Percentiles rank a stretch among this genome's conserved stretches.
Evolutionary conservation across 2,888 invertebrate species (phyloP).

Genomic region (Aphodius granarius): DNA sequence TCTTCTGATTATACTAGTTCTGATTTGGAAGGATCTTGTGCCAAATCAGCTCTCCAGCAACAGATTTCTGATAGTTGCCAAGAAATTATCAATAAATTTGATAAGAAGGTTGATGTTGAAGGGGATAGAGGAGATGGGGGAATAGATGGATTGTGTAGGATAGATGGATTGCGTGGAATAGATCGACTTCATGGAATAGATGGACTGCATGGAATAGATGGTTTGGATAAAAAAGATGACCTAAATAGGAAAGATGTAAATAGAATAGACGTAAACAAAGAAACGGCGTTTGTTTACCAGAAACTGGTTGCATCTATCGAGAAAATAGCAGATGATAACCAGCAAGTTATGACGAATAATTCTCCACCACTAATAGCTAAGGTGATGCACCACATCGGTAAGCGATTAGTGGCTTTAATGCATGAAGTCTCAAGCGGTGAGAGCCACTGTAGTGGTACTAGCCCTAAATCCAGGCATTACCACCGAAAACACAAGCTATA

Average conservation of each 20-base stretch:
- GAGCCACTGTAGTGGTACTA: constrained; percentile 59
- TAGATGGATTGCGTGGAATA: too few species aligned
- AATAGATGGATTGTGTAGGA: constrained; percentile 54
- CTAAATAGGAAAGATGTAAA: too few species aligned
- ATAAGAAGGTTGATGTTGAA: constrained; percentile 61
- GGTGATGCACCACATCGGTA: constrained; percentile 91
- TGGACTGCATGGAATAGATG: too few species aligned
- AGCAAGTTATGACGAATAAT: constrained; percentile 58
- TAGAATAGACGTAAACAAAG: constrained; percentile 55
- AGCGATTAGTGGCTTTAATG: constrained; percentile 84
- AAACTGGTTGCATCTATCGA: constrained; percentile 83
- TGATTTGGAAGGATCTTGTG: constrained; percentile 71
- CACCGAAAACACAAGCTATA: constrained; percentile 63
- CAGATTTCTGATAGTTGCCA: constrained; percentile 88
- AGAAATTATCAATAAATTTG: constrained; percentile 86
- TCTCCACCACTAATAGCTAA: constrained; percentile 87
- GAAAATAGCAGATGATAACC: constrained; percentile 64
- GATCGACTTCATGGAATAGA: too few species aligned
- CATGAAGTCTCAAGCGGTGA: constrained; percentile 86
- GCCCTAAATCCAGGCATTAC: constrained; percentile 63
- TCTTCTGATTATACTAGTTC: constrained; percentile 91
- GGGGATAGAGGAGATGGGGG: constrained; percentile 58
- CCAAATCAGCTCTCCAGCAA: constrained; percentile 73
- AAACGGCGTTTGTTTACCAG: constrained; percentile 86
- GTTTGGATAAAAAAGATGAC: too few species aligned